Percentiles rank a stretch among this genome's conserved stretches.
Evolutionary conservation across 2,797 vertebrate species (phyloP).

Genomic region (Oryzias dopingdopingensis): DNA sequence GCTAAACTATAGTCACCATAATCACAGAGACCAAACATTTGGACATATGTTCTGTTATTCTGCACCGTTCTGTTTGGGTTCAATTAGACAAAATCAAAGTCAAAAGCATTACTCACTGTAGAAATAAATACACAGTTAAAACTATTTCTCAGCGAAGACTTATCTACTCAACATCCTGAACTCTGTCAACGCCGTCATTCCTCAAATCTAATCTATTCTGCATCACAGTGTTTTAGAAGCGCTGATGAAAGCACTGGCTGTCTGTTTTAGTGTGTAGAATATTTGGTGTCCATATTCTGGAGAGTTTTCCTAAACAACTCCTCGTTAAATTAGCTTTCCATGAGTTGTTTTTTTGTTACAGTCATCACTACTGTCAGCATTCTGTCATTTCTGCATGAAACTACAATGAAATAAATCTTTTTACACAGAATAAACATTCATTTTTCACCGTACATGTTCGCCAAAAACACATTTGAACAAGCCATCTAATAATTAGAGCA

Average conservation of each 20-base stretch:
- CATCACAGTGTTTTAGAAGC: conserved; percentile 6
- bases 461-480: too few species aligned
- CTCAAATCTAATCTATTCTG: conserved; percentile 21
- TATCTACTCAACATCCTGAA: conserved; percentile 21
- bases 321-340: background rate
- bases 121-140: conserved; percentile 25
- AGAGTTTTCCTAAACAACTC: conserved; percentile 2
- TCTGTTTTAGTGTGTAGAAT: background rate
- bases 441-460: too few species aligned
- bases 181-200: conserved; percentile 23
- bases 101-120: conserved; percentile 20
- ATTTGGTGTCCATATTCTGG: conserved; percentile 11
- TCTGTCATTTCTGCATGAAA: background rate
- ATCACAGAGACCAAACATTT: conserved; percentile 41
- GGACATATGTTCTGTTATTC: conserved; percentile 31
- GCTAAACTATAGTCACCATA: conserved; percentile 20
- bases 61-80: conserved; percentile 17
- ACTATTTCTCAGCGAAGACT: conserved; percentile 24
- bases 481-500: background rate
- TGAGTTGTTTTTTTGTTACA: background rate
- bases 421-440: too few species aligned
- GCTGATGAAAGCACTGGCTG: conserved; percentile 27
- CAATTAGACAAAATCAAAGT: conserved; percentile 46
- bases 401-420: too few species aligned
- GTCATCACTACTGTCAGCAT: background rate